Base-by-base conservation (phyloP, 2,888 invertebrate genomes). In the Adineta ricciae region DNA sequence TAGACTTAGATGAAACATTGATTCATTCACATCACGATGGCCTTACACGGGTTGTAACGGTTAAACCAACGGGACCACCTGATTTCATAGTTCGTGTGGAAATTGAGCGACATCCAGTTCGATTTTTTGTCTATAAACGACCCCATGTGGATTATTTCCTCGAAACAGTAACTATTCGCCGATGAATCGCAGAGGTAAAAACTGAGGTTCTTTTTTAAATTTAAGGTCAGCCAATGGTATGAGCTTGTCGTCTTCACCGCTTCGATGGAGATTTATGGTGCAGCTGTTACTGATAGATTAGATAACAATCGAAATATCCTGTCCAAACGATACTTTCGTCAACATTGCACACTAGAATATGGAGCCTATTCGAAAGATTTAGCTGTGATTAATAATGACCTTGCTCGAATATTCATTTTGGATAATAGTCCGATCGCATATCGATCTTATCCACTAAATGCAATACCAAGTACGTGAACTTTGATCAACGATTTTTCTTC, bases 361-460 rank as follows among this genome's bases (percentile, higher is more conserved):
- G 97, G 97, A 88, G 96, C 96, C 87, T 99, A 98, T 91, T 98
- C 98, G 88, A 99, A 98, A 93, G 97, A 99, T 92, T 93, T 99
- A 90, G 94, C 96, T 90, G 96, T 96, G 88, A 97, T 99, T 91
- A 96, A 95, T 90, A 94, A 94, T 90, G 99, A 99, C 92, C 93
- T 99, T 89, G 95, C 97, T 90, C 95, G 95, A 91, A 95, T 99
- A 91, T 99, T 99, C 92, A 99, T 99, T 90, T 93, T 99, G 91
- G 99, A 99, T 92, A 99, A 99, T 92, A 98, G 97, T 88, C 99
- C 99, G 87, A 97, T 96, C 87, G 99, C 99, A 85, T 99, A 99
- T 92, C 93, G 96, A 92, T 95, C 96, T 90, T 99, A 96, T 92
- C 97, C 96, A 92, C 94, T 78, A 41, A 78, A 78, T 78, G 78